Conservation (phyloP, 1,140 invertebrate genomes). For the Pseudomyrmex dendroicus region DNA sequence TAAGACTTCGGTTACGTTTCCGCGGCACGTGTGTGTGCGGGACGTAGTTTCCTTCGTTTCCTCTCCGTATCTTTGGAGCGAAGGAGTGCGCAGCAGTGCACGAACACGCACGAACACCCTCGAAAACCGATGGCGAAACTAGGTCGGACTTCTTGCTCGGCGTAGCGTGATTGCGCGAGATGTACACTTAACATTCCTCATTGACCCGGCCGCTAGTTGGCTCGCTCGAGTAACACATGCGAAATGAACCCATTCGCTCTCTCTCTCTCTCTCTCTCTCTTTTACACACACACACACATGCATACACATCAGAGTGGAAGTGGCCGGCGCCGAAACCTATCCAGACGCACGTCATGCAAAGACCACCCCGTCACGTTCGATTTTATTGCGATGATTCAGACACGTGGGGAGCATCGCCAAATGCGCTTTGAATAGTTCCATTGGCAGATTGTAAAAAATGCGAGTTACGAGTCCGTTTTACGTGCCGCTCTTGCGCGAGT, state of each 20-base stretch:
- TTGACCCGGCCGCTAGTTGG: constrained; percentile 42
- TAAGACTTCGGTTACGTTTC: constrained; percentile 41
- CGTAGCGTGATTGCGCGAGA: constrained; percentile 39
- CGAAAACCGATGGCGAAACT: constrained; percentile 39
- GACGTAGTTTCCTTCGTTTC: constrained; percentile 29
- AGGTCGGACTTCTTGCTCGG: constrained; percentile 58
- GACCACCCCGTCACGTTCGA: constrained; percentile 41
- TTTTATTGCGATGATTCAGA: constrained; percentile 61
- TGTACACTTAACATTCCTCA: constrained; percentile 65
- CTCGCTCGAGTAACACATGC: constrained; percentile 41
- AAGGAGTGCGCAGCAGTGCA: neutral
- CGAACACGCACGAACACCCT: neutral
- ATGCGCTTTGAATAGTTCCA: constrained; percentile 52
- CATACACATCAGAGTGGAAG: neutral
- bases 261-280: no score
- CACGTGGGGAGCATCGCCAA: constrained; percentile 40
- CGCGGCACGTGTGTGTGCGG: neutral
- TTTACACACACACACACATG: no score
- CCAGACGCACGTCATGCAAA: constrained; percentile 48
- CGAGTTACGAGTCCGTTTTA: constrained; percentile 54
- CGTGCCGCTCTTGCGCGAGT: constrained; percentile 24
- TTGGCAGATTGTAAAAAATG: constrained; percentile 56
- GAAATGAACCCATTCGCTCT: neutral
- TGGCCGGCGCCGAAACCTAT: constrained; percentile 27
- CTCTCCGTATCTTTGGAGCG: neutral